Percentiles rank a stretch among this genome's conserved stretches.
Evolutionary conservation across 2,888 invertebrate genomes (phyloP).

Genomic region (Pheosia tremula): DNA sequence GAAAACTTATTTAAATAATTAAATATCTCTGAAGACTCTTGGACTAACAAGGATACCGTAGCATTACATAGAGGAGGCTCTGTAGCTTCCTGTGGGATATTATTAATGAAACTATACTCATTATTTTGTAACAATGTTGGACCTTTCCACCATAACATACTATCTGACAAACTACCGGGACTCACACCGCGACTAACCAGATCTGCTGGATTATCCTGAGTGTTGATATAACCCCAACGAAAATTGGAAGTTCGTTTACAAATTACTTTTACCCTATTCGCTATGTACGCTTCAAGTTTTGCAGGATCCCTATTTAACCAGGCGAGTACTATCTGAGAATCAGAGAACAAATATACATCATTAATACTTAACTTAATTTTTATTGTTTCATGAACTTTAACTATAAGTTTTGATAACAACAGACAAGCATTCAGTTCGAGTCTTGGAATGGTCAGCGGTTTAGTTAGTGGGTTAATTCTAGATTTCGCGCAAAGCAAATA

Average conservation of each 20-base stretch:
- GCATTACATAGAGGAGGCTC: not conserved
- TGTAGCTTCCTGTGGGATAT: not conserved
- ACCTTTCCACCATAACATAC: conserved; percentile 11
- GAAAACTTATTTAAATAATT: conserved; percentile 17
- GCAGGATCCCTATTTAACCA: conserved; percentile 17
- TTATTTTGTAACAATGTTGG: not conserved
- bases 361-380: conserved; percentile 1
- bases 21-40: not conserved
- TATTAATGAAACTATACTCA: not conserved
- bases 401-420: not conserved
- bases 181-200: conserved; percentile 14
- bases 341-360: conserved; percentile 12
- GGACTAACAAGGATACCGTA: conserved; percentile 3
- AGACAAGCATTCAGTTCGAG: not conserved
- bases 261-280: conserved; percentile 18
- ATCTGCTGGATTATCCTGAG: conserved; percentile 21
- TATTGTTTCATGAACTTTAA: not conserved
- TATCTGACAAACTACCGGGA: conserved; percentile 9
- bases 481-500: conserved; percentile 6
- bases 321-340: conserved; percentile 21
- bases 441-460: not conserved
- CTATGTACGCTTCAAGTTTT: conserved; percentile 16
- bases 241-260: conserved; percentile 11
- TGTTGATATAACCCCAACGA: conserved; percentile 18
- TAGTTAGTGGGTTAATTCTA: not conserved